These are phyloP conservation scores for Pyralis farinalis DNA, from an alignment of 2,888 invertebrate genomes.

Conservation along the genomic window DNA sequence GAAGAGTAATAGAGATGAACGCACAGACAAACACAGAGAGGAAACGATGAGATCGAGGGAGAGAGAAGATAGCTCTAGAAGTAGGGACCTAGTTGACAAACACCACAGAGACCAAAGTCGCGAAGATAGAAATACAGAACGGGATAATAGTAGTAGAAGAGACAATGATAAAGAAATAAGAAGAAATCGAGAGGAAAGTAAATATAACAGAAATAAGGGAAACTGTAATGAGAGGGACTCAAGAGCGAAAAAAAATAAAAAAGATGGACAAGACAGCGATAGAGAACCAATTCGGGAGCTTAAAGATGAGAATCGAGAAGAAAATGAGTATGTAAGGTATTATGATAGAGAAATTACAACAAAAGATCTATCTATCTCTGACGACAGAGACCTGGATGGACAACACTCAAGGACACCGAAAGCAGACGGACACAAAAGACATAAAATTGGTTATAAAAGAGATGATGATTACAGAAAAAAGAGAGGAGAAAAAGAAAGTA, in stretches of 20 bases:
- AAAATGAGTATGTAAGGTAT: not conserved
- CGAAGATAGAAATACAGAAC: conserved; percentile 1
- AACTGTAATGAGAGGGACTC: conserved; percentile 13
- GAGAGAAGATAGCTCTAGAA: conserved; percentile 10
- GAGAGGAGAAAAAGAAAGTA: conserved; percentile 3
- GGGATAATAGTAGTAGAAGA: conserved; percentile 14
- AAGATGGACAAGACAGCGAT: conserved; percentile 12
- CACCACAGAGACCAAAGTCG: conserved; percentile 1
- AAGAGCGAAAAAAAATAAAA: conserved; percentile 11
- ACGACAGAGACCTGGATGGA: conserved; percentile 12
- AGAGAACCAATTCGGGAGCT: conserved; percentile 7
- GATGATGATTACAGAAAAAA: conserved; percentile 4
- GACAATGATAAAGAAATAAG: conserved; percentile 16
- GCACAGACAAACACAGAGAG: conserved; percentile 6
- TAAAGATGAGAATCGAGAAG: conserved; percentile 9
- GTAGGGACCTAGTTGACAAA: conserved; percentile 10
- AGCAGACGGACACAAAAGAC: conserved; percentile 6
- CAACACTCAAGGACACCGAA: conserved; percentile 12
- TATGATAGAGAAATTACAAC: conserved; percentile 11
- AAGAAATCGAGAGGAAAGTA: conserved; percentile 16
- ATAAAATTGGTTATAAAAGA: not conserved
- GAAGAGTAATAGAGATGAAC: conserved; percentile 12
- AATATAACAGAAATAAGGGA: conserved; percentile 11
- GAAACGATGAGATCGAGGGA: too few species aligned
- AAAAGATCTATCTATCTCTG: conserved; percentile 15